Evolutionary conservation across 2,888 invertebrate genomes (phyloP), one percentile per base, ranked within the genome.

Genomic region (Andrena dorsata): DNA sequence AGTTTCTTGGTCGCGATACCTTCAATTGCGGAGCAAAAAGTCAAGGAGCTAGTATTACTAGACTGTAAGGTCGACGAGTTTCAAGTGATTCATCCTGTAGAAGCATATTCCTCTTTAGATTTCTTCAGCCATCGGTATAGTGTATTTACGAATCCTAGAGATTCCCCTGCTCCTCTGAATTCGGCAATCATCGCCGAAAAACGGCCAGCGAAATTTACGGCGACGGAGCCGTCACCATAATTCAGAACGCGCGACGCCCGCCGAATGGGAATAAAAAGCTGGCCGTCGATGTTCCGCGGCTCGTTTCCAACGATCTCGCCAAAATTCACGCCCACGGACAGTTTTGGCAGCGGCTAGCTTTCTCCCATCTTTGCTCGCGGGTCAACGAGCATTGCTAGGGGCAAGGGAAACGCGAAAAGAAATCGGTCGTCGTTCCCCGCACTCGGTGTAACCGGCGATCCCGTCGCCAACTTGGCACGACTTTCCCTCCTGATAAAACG

Each of bases 381-480:
- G 80, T 87, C 87, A 78, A 28, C 51, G 51, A 72, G 60, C 71
- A 71, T 51, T 10, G 23, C 7, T 47, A 23, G 7, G 20, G 60
- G 56, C 13, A 47, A n/a, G 23, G 68, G 23, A 8, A 3, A 60
- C 16, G 65, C 41, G 47, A 63, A 47, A 66, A 35, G 76, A 72
- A 74, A 80, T 56, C 32, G 63, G 32, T 28, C 26, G 26, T 7
- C 51, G 35, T 20, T 26, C 41, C 23, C 47, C 61, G 41, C 64
- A 23, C 23, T 49, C n/a, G 74, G 72, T 61, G 53, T 49, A 53
- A 63, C 76, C 68, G 28, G 51, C 61, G 32, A 51, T 47, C 20
- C 56, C 51, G 20, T 68, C 63, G 69, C 61, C 53, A 65, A 86
- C 20, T 81, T 86, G 86, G 74, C 78, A 78, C 76, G 35, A 56